These are phyloP conservation scores for Lepidurus packardi DNA, from an alignment of 1,140 invertebrate genomes.

Conservation along the genomic window DNA sequence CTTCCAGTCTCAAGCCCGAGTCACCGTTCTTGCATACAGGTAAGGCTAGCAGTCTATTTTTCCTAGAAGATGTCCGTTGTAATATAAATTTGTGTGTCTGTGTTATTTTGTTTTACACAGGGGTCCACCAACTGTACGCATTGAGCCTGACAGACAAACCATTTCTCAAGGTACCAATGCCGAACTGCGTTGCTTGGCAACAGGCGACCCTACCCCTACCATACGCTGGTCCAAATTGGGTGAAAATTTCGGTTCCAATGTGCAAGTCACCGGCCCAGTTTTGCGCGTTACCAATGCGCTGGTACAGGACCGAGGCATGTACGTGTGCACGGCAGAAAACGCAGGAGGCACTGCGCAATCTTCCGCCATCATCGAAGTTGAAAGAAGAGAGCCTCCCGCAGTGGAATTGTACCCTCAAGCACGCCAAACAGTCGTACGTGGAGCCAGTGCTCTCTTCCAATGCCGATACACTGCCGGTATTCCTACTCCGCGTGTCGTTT, in stretches of 20 bases:
- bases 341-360: conserved; percentile 52
- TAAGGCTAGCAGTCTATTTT: conserved; percentile 30
- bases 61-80: not conserved
- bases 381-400: conserved; percentile 69
- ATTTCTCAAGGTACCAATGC: conserved; percentile 72
- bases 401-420: conserved; percentile 69
- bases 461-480: conserved; percentile 68
- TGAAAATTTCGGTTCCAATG: conserved; percentile 56
- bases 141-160: conserved; percentile 59
- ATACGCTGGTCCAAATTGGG: conserved; percentile 74
- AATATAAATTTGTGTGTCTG: not conserved
- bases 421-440: conserved; percentile 55
- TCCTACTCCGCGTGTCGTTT: conserved; percentile 67
- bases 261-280: conserved; percentile 59
- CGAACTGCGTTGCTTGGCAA: conserved; percentile 65
- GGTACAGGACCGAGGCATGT: conserved; percentile 63
- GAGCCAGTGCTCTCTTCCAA: conserved; percentile 65
- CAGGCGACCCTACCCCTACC: conserved; percentile 59
- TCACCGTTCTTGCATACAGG: conserved; percentile 44
- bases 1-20: conserved; percentile 45
- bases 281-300: conserved; percentile 64
- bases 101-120: conserved; percentile 35
- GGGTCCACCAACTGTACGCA: conserved; percentile 52
- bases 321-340: conserved; percentile 64
- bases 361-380: conserved; percentile 74